Evolutionary conservation across 2,797 vertebrate species (phyloP).

Genomic region (Lacerta agilis): DNA sequence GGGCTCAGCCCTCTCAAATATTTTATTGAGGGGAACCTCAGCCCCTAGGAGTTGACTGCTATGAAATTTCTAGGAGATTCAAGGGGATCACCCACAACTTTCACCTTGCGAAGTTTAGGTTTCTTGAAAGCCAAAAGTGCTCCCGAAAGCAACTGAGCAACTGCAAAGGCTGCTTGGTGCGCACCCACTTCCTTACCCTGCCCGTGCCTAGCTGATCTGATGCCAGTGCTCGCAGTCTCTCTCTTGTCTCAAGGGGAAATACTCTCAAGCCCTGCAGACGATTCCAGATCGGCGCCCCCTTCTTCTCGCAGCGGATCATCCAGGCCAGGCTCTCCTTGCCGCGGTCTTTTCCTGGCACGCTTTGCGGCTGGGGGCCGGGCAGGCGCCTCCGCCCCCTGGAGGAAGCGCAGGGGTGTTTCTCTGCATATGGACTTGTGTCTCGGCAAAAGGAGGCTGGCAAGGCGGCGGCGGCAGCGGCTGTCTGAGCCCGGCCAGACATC

Average conservation of each 20-base stretch:
- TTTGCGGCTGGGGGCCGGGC: neutral
- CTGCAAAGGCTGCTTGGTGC: neutral
- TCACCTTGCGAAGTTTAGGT: neutral
- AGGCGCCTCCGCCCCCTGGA: neutral
- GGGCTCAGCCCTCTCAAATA: too few relatives aligned
- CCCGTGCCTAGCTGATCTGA: conserved; percentile 25
- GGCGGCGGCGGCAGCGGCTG: neutral
- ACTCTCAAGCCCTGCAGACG: conserved; percentile 48
- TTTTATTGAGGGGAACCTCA: too few relatives aligned
- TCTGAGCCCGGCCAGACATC: conserved; percentile 32
- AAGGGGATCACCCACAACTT: too few relatives aligned
- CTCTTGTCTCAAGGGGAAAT: conserved; percentile 43
- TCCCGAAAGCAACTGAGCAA: neutral
- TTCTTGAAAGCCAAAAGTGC: neutral
- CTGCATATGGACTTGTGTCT: neutral
- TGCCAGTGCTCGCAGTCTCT: conserved; percentile 36
- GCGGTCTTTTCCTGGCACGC: neutral
- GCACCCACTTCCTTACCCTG: neutral
- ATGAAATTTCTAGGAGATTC: too few relatives aligned
- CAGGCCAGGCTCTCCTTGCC: neutral
- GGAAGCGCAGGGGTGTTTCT: neutral
- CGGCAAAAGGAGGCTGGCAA: too few relatives aligned
- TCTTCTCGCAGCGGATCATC: conserved; percentile 20
- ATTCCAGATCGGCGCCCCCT: neutral
- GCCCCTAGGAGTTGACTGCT: too few relatives aligned